phyloP scores from a whole-genome alignment of 1,140 invertebrate genomes.

The Drosophila lacertosa region DNA sequence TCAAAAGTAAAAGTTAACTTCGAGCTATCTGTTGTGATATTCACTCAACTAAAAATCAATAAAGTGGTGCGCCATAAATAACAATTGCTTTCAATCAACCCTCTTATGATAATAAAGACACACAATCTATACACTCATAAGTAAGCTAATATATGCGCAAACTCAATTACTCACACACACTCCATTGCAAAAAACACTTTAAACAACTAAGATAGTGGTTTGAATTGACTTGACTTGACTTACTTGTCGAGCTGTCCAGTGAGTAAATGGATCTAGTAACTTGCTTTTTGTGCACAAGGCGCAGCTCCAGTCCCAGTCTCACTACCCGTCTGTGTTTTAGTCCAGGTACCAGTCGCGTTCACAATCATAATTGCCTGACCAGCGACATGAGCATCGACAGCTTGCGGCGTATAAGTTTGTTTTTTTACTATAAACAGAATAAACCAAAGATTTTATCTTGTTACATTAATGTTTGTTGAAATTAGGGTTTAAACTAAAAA shows the following conservation, averaged over 20 bases:
- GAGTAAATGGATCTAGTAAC: constrained; percentile 40
- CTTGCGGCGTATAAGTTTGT: constrained; percentile 77
- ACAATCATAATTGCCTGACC: constrained; percentile 64
- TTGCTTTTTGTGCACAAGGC: not conserved
- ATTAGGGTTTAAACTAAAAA: constrained; percentile 78
- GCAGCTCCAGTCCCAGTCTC: not conserved
- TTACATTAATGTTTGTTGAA: constrained; percentile 79
- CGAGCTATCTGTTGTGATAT: not conserved
- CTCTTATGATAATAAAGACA: constrained; percentile 78
- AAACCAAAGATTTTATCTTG: constrained; percentile 71
- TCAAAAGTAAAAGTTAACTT: not conserved
- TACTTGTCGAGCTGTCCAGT: constrained; percentile 60
- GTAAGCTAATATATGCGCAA: not conserved
- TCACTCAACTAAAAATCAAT: constrained; percentile 34
- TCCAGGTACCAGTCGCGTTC: constrained; percentile 15
- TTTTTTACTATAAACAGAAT: constrained; percentile 75
- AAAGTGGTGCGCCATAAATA: constrained; percentile 61
- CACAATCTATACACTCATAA: constrained; percentile 59
- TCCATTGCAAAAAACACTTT: constrained; percentile 8
- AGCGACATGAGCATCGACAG: constrained; percentile 63
- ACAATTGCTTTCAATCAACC: constrained; percentile 72
- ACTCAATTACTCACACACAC: constrained; percentile 17
- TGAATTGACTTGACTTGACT: constrained; percentile 39
- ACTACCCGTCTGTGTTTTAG: not conserved
- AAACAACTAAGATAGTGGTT: constrained; percentile 53